These are phyloP conservation scores for Uromys caudimaculatus DNA, from an alignment of 2,797 vertebrate genomes.

Conservation along the genomic window DNA sequence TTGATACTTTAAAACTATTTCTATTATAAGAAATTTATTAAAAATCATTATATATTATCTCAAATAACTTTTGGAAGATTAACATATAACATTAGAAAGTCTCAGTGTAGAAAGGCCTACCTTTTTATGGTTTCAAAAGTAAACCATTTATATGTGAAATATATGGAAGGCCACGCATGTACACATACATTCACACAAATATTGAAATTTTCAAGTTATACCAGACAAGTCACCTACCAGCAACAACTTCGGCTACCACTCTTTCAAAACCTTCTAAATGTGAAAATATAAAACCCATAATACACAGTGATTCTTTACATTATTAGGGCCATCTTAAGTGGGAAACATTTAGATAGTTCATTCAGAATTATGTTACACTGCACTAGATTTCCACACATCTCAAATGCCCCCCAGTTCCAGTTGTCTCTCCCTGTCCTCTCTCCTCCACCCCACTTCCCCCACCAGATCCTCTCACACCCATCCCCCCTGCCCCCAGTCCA, in stretches of 20 bases:
- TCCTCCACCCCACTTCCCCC: not conserved
- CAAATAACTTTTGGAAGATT: slow-evolving; percentile 84
- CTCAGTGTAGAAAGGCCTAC: slow-evolving; percentile 79
- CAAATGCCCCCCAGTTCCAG: not conserved
- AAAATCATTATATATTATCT: slow-evolving; percentile 84
- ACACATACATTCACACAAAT: slow-evolving; percentile 75
- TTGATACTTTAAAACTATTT: slow-evolving; percentile 85
- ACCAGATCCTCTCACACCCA: too few species aligned
- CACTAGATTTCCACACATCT: not conserved
- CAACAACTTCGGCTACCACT: slow-evolving; percentile 56
- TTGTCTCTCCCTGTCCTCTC: not conserved
- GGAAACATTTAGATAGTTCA: slow-evolving; percentile 66
- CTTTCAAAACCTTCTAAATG: slow-evolving; percentile 74
- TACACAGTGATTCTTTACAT: slow-evolving; percentile 76
- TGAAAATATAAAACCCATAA: slow-evolving; percentile 80
- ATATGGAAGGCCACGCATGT: not conserved
- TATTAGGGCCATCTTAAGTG: not conserved
- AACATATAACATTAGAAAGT: slow-evolving; percentile 82
- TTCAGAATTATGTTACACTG: slow-evolving; percentile 56
- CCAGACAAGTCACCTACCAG: slow-evolving; percentile 80
- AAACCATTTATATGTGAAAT: slow-evolving; percentile 84
- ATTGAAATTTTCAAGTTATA: slow-evolving; percentile 66
- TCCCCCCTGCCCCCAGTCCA: not conserved
- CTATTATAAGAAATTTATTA: slow-evolving; percentile 79
- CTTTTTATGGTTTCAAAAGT: slow-evolving; percentile 83